Base-by-base conservation (phyloP, 53 echinoderm and acorn worm species). In the Pentamera pediparva region DNA sequence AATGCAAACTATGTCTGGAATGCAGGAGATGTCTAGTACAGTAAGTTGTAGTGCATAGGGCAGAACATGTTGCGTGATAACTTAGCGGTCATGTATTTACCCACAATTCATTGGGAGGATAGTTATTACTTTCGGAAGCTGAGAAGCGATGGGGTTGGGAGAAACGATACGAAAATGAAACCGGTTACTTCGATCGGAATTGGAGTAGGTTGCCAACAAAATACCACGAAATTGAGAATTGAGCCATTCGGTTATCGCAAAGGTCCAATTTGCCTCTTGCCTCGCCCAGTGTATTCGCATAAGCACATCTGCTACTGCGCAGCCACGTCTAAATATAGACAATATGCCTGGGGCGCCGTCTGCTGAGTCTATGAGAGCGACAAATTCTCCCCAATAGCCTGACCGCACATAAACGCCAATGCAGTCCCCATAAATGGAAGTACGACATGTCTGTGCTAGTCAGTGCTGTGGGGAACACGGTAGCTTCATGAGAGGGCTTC, bases 401-500 rank as follows among this genome's bases (percentile, higher is more conserved):
- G 39, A 40, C 67, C 15, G 29, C 41, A 67, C 67, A 43, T 41
- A 47, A 41, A 67, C 13, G 67, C 29, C 18, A 17, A 67, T 39
- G 67, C 40, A 67, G 41, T 67, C 67, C 67, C 67, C 67, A 67
- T 67, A 67, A 67, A 67, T 67, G 67, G 67, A 38, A 67, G 67
- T 67, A 47, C 67, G 58, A 32, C 58, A 1, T 28, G 29, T n/a
- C n/a, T n/a, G n/a, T n/a, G n/a, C n/a, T n/a, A n/a, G n/a, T n/a
- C n/a, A n/a, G n/a, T n/a, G n/a, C n/a, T n/a, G n/a, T n/a, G n/a
- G n/a, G n/a, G n/a, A n/a, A n/a, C n/a, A n/a, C n/a, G n/a, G n/a
- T n/a, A n/a, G n/a, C n/a, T n/a, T n/a, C n/a, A n/a, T n/a, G n/a
- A n/a, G n/a, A n/a, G n/a, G n/a, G n/a, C n/a, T n/a, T n/a, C n/a